These are phyloP conservation scores for Augochlora pura DNA, from an alignment of 1,140 invertebrate species.

Conservation along the genomic window DNA sequence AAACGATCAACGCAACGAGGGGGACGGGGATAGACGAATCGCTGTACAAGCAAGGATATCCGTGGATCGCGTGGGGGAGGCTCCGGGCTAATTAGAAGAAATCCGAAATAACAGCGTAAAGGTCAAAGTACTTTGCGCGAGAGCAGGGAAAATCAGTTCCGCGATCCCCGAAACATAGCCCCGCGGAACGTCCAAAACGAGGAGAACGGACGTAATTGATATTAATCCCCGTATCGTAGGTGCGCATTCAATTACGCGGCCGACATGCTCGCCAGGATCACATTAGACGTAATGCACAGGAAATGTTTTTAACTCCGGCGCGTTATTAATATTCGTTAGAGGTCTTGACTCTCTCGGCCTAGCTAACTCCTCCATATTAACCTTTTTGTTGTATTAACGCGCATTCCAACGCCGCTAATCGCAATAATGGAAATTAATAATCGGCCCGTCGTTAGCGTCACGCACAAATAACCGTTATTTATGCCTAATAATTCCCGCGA, in stretches of 20 bases:
- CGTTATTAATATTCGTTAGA: constrained; percentile 77
- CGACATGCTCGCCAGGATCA: constrained; percentile 74
- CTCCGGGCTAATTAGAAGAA: too few relatives aligned
- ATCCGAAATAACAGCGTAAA: too few relatives aligned
- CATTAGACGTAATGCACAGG: constrained; percentile 75
- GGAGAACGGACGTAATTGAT: not conserved
- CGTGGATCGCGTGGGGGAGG: too few relatives aligned
- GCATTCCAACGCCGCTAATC: constrained; percentile 18
- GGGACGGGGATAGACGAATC: too few relatives aligned
- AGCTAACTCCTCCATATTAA: constrained; percentile 27
- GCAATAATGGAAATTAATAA: constrained; percentile 49
- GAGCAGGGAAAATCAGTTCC: not conserved
- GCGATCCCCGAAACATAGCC: not conserved
- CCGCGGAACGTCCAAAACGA: constrained; percentile 7
- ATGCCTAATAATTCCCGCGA: constrained; percentile 20
- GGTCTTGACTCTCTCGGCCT: constrained; percentile 38
- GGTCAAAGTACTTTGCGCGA: too few relatives aligned
- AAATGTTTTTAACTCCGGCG: constrained; percentile 79
- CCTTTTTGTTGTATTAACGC: constrained; percentile 37
- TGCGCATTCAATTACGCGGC: constrained; percentile 53
- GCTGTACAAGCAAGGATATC: not conserved
- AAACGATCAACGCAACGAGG: too few relatives aligned
- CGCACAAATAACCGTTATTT: constrained; percentile 19
- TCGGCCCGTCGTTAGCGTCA: constrained; percentile 25
- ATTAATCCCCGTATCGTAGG: constrained; percentile 8